Evolutionary conservation across 1,140 invertebrate genomes (phyloP), one percentile per base, ranked within the genome.

Genomic region (Frieseomelitta varia): DNA sequence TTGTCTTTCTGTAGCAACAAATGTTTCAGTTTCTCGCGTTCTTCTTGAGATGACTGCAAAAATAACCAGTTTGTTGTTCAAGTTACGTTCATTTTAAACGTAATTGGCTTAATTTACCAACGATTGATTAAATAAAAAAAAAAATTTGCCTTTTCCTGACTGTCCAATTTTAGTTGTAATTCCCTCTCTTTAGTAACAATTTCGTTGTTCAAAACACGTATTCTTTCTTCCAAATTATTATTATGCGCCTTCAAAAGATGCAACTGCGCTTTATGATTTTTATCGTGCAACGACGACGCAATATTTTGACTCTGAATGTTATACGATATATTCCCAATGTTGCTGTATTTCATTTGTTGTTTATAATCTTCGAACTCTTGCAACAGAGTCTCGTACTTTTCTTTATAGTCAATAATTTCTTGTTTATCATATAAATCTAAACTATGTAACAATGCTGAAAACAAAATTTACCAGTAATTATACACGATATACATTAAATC

Each of bases 181-280:
- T 95, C 95, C 58, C 93, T 93, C 85, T 96, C 96, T 55, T 95
- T 95, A 87, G 96, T 96, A 87, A 96, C 95, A 47, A 96, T 95
- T 87, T 96, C 96, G 19, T 95, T 93, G 89, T 95, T 96, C 4
- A 97, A 90, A 11, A 95, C 95, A 69, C 96, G 96, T 68, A 96
- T 95, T 88, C 96, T 96, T 85, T 97, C 97, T 88, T 97, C 96
- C 61, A 97, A 93, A 75, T 96, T 96, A 73, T 94, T 95, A 81
- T 96, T 95, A 86, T 97, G 96, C 17, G 94, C 94, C 91, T 95
- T 96, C 67, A 96, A 93, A 55, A 95, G 92, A 74, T 90, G 94
- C 88, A 91, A 93, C 87, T 94, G 96, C 72, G 91, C 93, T 79
- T 92, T 94, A 68, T 84, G 88, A 65, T 92, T 94, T 15, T 91